Percentiles rank a stretch among this genome's conserved stretches.
Evolutionary conservation across 2,888 invertebrate species (phyloP).

Genomic region (Orchesellides sinensis): DNA sequence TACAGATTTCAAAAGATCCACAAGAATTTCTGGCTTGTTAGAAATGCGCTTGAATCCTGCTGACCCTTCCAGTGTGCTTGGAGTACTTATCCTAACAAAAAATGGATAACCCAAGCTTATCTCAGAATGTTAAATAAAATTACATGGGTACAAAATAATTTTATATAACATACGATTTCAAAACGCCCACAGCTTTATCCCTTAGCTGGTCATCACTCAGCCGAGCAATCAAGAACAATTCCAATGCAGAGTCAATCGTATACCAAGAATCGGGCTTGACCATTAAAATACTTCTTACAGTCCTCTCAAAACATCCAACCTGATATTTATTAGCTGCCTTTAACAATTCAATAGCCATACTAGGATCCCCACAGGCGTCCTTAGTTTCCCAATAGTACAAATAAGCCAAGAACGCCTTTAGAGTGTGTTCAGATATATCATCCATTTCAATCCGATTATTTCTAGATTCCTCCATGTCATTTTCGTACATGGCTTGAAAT

Average conservation of each 20-base stretch:
- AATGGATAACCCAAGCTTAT: no score
- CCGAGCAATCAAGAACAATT: not conserved
- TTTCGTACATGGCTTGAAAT: not conserved
- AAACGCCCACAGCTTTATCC: not conserved
- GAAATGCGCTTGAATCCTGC: no score
- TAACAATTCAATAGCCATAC: not conserved
- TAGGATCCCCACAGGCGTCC: no score
- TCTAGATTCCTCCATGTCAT: not conserved
- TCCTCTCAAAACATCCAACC: not conserved
- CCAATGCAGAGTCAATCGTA: not conserved
- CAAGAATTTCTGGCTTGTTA: no score
- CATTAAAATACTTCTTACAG: not conserved
- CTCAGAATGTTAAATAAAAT: no score
- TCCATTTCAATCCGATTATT: not conserved
- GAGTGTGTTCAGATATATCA: not conserved
- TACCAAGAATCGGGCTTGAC: not conserved
- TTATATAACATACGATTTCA: not conserved
- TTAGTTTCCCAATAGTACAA: not conserved
- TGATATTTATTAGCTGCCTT: not conserved
- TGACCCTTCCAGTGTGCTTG: no score
- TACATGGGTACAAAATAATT: no score
- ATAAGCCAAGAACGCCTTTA: not conserved
- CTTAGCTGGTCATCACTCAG: not conserved
- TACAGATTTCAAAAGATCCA: no score
- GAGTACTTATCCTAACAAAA: no score